Conservation (phyloP, 2,888 invertebrate genomes). For the Synanthedon vespiformis region DNA sequence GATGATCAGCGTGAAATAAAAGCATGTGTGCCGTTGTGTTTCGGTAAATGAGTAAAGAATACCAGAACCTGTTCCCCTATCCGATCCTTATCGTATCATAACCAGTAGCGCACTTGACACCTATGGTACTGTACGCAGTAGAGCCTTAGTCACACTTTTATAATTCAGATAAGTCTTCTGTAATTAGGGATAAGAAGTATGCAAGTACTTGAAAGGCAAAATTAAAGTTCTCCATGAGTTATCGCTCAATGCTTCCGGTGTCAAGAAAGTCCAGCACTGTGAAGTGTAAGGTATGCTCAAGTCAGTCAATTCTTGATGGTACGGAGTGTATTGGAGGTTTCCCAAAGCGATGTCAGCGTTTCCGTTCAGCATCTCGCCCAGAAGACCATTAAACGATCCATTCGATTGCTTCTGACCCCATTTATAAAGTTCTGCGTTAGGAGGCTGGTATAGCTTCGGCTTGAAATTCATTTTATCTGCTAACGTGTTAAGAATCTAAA, state of each 20-base stretch:
- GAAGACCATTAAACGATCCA: constrained; percentile 76
- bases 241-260: constrained; percentile 83
- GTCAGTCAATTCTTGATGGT: constrained; percentile 77
- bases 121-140: too few species aligned
- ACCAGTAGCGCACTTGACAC: too few species aligned
- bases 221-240: constrained; percentile 88
- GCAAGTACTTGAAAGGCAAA: constrained; percentile 79
- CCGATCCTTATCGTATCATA: too few species aligned
- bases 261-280: constrained; percentile 86
- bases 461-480: constrained; percentile 79
- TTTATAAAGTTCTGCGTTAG: constrained; percentile 69
- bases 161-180: background rate
- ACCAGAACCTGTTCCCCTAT: too few species aligned
- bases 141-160: too few species aligned
- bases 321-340: constrained; percentile 80
- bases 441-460: constrained; percentile 75
- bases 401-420: constrained; percentile 77
- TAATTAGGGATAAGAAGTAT: background rate
- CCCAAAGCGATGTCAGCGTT: constrained; percentile 81
- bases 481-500: constrained; percentile 75
- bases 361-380: constrained; percentile 78
- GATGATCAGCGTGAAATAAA: background rate
- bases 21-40: background rate
- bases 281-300: constrained; percentile 83
- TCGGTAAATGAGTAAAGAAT: too few species aligned